Conservation (phyloP, 2,113 vertebrate genomes). For the Phylloscopus trochilus region DNA sequence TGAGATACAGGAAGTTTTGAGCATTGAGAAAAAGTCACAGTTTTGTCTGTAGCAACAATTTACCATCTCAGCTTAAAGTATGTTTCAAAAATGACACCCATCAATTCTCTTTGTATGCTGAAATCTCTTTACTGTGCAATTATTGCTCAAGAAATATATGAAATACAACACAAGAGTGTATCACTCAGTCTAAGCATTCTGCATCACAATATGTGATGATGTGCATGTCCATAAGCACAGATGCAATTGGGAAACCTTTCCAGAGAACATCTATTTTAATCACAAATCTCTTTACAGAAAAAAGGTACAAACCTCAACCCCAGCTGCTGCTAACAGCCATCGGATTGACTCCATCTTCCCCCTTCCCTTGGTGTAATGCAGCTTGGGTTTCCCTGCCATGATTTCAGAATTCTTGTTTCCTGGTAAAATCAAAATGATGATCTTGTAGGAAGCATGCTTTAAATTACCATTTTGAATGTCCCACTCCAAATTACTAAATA, state of each 20-base stretch:
- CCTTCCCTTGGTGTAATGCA: conserved; percentile 82
- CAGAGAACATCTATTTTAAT: neutral
- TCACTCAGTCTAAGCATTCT: neutral
- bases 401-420: neutral
- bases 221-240: neutral
- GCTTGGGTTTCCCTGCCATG: conserved; percentile 81
- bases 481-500: neutral
- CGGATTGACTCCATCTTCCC: conserved; percentile 90
- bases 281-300: neutral
- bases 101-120: neutral
- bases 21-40: neutral
- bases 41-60: neutral
- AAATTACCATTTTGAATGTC: neutral
- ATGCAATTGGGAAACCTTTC: neutral
- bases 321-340: conserved; percentile 85
- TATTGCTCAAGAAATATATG: neutral
- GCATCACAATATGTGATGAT: neutral
- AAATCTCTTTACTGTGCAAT: neutral
- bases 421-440: conserved; percentile 3
- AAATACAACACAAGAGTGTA: neutral
- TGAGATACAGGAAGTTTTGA: neutral
- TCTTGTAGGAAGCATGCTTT: neutral
- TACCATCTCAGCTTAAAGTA: neutral
- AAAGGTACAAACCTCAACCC: conserved; percentile 77
- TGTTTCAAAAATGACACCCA: neutral